These are phyloP conservation scores for Thaumetopoea pityocampa DNA, from an alignment of 1,140 invertebrate species.

Conservation along the genomic window DNA sequence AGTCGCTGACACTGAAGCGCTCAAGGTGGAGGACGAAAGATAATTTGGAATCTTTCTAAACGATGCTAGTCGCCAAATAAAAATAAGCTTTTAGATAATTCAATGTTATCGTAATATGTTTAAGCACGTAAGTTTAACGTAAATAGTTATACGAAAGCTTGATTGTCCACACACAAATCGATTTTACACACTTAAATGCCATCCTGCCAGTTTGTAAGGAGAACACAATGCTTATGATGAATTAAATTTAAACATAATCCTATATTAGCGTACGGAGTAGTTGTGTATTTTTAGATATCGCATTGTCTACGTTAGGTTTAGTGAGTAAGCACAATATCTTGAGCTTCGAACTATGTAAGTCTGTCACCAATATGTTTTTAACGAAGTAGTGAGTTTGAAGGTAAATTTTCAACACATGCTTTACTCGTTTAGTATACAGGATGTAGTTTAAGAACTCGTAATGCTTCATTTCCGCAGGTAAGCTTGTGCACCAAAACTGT, in stretches of 20 bases:
- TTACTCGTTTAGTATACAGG: conserved; percentile 39
- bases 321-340: conserved; percentile 66
- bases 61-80: conserved; percentile 67
- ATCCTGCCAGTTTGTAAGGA: conserved; percentile 70
- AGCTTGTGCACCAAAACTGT: too few species aligned
- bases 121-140: conserved; percentile 65
- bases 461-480: conserved; percentile 22
- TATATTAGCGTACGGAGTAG: conserved; percentile 67
- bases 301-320: conserved; percentile 73
- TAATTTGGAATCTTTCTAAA: conserved; percentile 72
- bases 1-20: conserved; percentile 9
- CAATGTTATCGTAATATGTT: conserved; percentile 63
- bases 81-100: conserved; percentile 68
- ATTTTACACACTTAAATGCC: conserved; percentile 71
- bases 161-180: conserved; percentile 72
- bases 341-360: conserved; percentile 64
- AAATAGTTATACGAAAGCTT: conserved; percentile 65
- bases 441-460: conserved; percentile 36
- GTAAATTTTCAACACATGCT: conserved; percentile 42
- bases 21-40: conserved; percentile 8
- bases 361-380: conserved; percentile 68
- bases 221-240: conserved; percentile 73
- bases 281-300: conserved; percentile 73
- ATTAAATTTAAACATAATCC: conserved; percentile 67
- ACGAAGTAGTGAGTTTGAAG: conserved; percentile 46